A percentile compares a stretch with the other conserved stretches of the same genome.
Evolutionary conservation across 1,140 invertebrate species (phyloP).

Genomic region (Trichomalopsis sarcophagae): DNA sequence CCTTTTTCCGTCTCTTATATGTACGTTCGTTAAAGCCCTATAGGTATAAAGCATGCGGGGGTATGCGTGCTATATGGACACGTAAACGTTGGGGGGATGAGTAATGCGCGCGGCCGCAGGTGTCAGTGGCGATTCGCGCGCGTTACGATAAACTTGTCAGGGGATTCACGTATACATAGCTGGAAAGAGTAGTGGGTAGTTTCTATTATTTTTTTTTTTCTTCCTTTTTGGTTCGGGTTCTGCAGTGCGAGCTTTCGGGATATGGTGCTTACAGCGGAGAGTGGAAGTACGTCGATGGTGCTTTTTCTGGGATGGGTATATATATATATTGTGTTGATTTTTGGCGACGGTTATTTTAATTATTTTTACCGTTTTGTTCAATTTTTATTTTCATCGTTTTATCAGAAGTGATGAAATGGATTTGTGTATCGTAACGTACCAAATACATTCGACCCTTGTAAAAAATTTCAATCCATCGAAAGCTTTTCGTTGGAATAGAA

Average conservation of each 20-base stretch:
- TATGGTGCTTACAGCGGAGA: neutral
- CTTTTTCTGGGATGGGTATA: too few species aligned
- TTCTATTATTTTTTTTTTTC: neutral
- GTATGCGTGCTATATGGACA: conserved; percentile 3
- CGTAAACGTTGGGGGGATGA: conserved; percentile 32
- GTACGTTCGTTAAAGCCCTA: neutral
- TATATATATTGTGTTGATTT: too few species aligned
- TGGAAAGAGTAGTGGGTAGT: neutral
- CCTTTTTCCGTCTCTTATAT: neutral
- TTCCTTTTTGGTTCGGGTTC: neutral
- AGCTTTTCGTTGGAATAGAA: too few species aligned
- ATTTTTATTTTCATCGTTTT: too few species aligned
- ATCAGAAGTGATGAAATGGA: too few species aligned
- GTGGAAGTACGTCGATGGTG: neutral
- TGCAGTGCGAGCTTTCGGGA: neutral
- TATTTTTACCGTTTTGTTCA: too few species aligned
- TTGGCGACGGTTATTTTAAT: too few species aligned
- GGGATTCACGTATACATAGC: neutral
- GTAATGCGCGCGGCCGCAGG: conserved; percentile 6
- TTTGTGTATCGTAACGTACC: too few species aligned
- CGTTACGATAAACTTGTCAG: conserved; percentile 10
- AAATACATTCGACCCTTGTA: too few species aligned
- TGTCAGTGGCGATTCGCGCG: conserved; percentile 38
- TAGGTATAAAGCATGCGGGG: neutral
- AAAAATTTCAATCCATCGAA: too few species aligned